These are phyloP conservation scores for Orthosia cruda DNA, from an alignment of 2,888 invertebrate species.

Conservation along the genomic window DNA sequence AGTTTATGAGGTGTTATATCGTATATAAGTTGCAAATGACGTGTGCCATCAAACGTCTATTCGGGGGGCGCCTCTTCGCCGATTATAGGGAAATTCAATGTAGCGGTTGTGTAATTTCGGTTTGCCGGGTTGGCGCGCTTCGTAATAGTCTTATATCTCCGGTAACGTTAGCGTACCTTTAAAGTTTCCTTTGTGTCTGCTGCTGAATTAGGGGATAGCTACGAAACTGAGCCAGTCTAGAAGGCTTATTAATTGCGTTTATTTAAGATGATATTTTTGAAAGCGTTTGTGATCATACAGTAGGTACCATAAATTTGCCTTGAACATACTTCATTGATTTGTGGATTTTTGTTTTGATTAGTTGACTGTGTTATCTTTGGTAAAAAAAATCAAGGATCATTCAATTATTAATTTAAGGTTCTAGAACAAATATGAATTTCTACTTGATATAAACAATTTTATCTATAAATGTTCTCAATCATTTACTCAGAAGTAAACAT, in stretches of 20 bases:
- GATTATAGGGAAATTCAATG: conserved; percentile 89
- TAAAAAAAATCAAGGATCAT: too few relatives aligned
- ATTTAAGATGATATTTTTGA: not conserved
- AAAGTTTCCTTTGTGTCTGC: conserved; percentile 24
- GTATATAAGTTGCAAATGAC: conserved; percentile 42
- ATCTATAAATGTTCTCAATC: too few relatives aligned
- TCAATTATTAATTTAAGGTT: too few relatives aligned
- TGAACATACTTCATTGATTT: not conserved
- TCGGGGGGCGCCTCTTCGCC: conserved; percentile 62
- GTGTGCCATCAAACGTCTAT: conserved; percentile 53
- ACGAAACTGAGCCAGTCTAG: conserved; percentile 17
- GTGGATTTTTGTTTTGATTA: too few relatives aligned
- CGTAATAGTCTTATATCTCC: conserved; percentile 79
- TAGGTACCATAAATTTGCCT: not conserved
- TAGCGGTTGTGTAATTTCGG: conserved; percentile 89
- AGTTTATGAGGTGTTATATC: conserved; percentile 39
- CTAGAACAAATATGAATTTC: too few relatives aligned
- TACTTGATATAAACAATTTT: too few relatives aligned
- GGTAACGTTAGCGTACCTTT: conserved; percentile 18
- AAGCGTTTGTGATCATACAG: not conserved
- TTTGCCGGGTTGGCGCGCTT: conserved; percentile 87
- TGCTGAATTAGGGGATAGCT: conserved; percentile 35
- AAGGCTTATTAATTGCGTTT: not conserved
- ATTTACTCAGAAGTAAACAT: too few relatives aligned
- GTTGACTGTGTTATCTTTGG: too few relatives aligned